These are phyloP conservation scores for Odiellus spinosus DNA, from an alignment of 2,888 invertebrate genomes.

Conservation along the genomic window DNA sequence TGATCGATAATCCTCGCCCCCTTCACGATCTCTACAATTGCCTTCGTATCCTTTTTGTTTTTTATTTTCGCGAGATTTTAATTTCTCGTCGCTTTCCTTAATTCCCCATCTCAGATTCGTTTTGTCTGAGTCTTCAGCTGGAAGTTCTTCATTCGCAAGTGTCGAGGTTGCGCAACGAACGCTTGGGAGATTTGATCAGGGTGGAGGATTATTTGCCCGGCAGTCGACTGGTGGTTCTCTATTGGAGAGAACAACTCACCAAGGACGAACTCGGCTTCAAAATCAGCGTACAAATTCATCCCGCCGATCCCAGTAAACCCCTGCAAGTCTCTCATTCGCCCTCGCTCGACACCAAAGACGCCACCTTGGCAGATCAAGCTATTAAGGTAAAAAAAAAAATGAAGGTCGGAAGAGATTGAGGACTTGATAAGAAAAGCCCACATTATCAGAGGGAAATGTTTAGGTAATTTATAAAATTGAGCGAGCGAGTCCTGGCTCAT, in stretches of 20 bases:
- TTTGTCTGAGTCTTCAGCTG: constrained; percentile 86
- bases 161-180: constrained; percentile 65
- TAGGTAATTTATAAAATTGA: too few relatives aligned
- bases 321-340: constrained; percentile 39
- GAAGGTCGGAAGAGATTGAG: too few relatives aligned
- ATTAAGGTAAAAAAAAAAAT: too few relatives aligned
- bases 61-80: constrained; percentile 1
- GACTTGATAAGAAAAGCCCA: too few relatives aligned
- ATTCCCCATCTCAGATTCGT: constrained; percentile 42
- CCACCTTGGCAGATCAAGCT: constrained; percentile 47
- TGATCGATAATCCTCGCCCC: constrained; percentile 62
- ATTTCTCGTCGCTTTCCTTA: constrained; percentile 9
- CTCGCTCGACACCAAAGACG: constrained; percentile 31
- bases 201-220: constrained; percentile 75
- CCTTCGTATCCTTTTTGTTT: constrained; percentile 42
- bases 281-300: constrained; percentile 73
- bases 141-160: constrained; percentile 47
- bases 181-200: constrained; percentile 46
- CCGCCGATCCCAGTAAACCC: constrained; percentile 57
- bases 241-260: constrained; percentile 52
- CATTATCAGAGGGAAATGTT: too few relatives aligned
- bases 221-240: constrained; percentile 73
- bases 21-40: constrained; percentile 66
- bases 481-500: too few relatives aligned
- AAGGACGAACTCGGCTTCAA: constrained; percentile 46